Evolutionary conservation across 2,113 vertebrate genomes (phyloP).

Genomic region (Xerus inauris): DNA sequence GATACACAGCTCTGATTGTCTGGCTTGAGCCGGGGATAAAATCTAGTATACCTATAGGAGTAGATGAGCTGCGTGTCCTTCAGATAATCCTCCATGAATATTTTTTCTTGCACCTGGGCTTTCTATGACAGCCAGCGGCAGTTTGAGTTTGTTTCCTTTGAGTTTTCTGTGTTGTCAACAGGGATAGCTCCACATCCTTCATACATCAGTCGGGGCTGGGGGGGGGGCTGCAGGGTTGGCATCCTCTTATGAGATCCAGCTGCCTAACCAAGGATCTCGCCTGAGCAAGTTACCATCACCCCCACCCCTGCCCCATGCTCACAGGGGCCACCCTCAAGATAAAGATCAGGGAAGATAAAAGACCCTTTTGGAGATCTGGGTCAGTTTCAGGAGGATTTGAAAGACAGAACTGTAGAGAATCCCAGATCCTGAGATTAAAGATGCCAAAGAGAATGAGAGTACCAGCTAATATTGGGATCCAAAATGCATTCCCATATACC

Average conservation of each 20-base stretch:
- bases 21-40: slow-evolving; percentile 65
- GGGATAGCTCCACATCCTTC: neutral
- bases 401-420: neutral
- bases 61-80: neutral
- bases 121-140: slow-evolving; percentile 26
- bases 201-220: neutral
- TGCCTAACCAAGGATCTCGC: neutral
- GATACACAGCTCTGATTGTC: neutral
- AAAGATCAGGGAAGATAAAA: neutral
- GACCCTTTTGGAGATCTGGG: neutral
- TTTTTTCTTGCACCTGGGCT: slow-evolving; percentile 23
- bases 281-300: neutral
- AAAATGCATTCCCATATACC: neutral
- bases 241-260: neutral
- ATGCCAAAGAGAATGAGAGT: neutral
- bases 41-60: slow-evolving; percentile 3
- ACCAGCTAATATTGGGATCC: neutral
- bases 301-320: too few relatives aligned
- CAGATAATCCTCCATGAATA: slow-evolving; percentile 57
- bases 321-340: neutral
- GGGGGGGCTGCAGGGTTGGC: neutral
- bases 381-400: neutral
- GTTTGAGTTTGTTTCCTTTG: neutral
- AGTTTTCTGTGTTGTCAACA: neutral
- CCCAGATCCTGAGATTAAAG: neutral